phyloP scores from a whole-genome alignment of 2,888 invertebrate genomes.

The Eristalinus aeneus region DNA sequence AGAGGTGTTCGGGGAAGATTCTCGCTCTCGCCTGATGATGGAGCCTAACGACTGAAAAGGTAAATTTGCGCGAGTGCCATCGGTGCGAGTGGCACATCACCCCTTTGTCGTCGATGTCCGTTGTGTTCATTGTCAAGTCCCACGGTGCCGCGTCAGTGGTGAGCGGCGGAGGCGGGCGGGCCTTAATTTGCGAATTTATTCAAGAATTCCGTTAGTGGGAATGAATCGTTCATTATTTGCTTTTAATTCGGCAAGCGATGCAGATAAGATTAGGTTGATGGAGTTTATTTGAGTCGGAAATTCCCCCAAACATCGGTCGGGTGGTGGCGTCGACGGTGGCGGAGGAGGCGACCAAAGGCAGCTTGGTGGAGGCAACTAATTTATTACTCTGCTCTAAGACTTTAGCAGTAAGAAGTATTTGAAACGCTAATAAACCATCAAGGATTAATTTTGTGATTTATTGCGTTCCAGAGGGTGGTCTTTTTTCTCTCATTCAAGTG shows the following conservation, averaged over 20 bases:
- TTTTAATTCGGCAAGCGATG: constrained; percentile 69
- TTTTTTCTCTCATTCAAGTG: constrained; percentile 19
- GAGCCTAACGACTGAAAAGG: constrained; percentile 36
- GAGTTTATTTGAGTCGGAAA: constrained; percentile 60
- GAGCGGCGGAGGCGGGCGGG: neutral
- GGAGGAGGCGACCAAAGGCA: neutral
- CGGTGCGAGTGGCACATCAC: constrained; percentile 24
- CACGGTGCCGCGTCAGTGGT: constrained; percentile 3
- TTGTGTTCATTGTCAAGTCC: constrained; percentile 27
- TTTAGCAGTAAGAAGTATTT: constrained; percentile 68
- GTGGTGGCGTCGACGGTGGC: neutral
- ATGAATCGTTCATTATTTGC: constrained; percentile 67
- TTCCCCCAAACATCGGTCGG: neutral
- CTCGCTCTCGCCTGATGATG: neutral
- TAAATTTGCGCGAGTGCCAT: constrained; percentile 13
- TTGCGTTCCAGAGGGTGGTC: constrained; percentile 71
- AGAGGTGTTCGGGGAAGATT: neutral
- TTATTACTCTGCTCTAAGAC: constrained; percentile 66
- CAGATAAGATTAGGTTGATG: constrained; percentile 69
- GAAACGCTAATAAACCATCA: constrained; percentile 78
- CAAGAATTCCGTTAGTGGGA: constrained; percentile 60
- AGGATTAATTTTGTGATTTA: constrained; percentile 80
- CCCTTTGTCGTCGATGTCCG: constrained; percentile 46
- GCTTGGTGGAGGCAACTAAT: constrained; percentile 38
- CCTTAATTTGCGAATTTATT: constrained; percentile 66